Base-by-base conservation (phyloP, 1,140 invertebrate species). In the Nephila pilipes region DNA sequence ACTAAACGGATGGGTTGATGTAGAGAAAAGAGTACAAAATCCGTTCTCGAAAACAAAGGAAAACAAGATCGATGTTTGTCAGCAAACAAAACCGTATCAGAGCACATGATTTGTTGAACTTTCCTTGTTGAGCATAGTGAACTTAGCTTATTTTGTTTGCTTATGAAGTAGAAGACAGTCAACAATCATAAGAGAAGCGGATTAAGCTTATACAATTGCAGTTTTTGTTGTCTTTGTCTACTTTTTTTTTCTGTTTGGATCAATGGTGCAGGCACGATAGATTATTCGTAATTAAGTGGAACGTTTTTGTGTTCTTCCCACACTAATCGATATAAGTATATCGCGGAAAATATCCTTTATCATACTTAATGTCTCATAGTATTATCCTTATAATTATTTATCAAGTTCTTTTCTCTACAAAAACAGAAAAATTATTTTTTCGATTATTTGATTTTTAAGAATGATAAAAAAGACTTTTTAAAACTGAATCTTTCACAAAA, bases 81-180 rank as follows among this genome's bases (percentile, higher is more conserved):
- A 32, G 29, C 69, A 75, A 75, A 75, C 69, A 75, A 75, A 75
- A 75, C 29, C 29, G 29, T 32, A 75, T 75, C 29, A 36, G 18
- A 36, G 69, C 18, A 75, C 29, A 75, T 75, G 29, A 75, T 75
- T 75, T 75, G 69, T 75, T 75, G 69, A 75, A 75, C 69, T 36
- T 75, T 22, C 12, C 29, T 36, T 14, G 29, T 36, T 18, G 0
- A 75, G 32, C 32, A 16, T 16, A 32, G 18, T 0, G 25, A 36
- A 25, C 63, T 29, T 75, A 16, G 4, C 32, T 75, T 18, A 36
- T 32, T 75, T 16, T 75, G 69, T 75, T 75, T 75, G 29, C 25
- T 29, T 32, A 1, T 60, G 22, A 60, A 60, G 58, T 5, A 4
- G 22, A 60, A 32, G 3, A 75, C 29, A 75, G 1, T 20, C 14